Evolutionary conservation across 2,797 vertebrate genomes (phyloP), one percentile per base, ranked within the genome.

Genomic region (Benthosema pterotum): DNA sequence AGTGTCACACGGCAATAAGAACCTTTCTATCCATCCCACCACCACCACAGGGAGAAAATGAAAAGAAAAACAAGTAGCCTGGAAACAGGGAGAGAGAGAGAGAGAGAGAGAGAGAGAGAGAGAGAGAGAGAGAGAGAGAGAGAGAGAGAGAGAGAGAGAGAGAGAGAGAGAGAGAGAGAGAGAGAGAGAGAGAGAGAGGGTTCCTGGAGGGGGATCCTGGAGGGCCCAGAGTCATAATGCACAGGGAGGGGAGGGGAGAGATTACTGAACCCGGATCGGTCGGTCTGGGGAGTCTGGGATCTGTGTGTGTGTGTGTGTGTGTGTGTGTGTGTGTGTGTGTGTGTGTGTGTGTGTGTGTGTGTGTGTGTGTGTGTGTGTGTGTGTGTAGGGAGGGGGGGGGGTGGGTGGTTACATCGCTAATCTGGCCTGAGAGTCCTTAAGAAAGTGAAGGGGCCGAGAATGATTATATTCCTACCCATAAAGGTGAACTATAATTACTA

Each of bases 11-110:
- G 79, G 88, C 88, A 89, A 90, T 89, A 88, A 91, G 88, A 91
- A 88, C 87, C 84, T 78, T n/a, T 80, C 86, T 87, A 38, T n/a
- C 83, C 83, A 85, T 91, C 89, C 87, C 90, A 84, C 88, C 72
- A 79, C 87, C 90, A 84, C 88, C 72, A 79, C 69, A 47, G 87
- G 83, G 89, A 22, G 2, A 90, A 91, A 91, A 91, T 86, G 85
- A 92, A 93, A 92, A 91, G 87, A 87, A 92, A 93, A 93, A 92
- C 91, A 91, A 91, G 90, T 83, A 86, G 88, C 87, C 87, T 85
- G 83, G 86, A 83, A 89, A 68, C 66, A 71, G n/a, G n/a, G n/a
- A n/a, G n/a, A n/a, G n/a, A n/a, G n/a, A n/a, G n/a, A n/a, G n/a
- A n/a, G n/a, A n/a, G n/a, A n/a, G n/a, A n/a, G n/a, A n/a, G n/a